Evolutionary conservation across 1,140 invertebrate genomes (phyloP), one percentile per base, ranked within the genome.

Genomic region (Parasteatoda tepidariorum): DNA sequence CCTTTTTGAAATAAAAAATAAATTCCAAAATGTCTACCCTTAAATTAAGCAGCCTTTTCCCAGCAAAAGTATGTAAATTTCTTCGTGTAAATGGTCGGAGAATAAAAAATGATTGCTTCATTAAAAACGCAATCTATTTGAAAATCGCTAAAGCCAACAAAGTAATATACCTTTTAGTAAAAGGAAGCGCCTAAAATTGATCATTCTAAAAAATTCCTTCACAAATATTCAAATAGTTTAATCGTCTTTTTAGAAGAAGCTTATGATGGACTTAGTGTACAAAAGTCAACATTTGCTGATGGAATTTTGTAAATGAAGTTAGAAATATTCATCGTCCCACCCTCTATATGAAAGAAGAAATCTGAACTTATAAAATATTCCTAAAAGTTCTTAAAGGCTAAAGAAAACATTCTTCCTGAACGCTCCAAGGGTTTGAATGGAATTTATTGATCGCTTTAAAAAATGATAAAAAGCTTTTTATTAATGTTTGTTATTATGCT

Each of bases 141-240:
- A 62, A 75, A 75, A 75, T 62, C 73, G 55, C 55, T 33, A 62
- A 55, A 62, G 62, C 73, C 62, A 55, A n/a, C 31, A 41, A 75
- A 75, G 62, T 75, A 75, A 75, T 75, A 75, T 62, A 38, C 30
- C 41, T 57, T 75, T 62, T 57, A 73, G 59, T 57, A 66, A 22
- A 31, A 70, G 33, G 73, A 61, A 26, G 55, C 22, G 38, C 62
- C 59, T n/a, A 41, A 75, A 75, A 62, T 62, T 62, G 57, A 13
- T 13, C 55, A n/a, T n/a, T n/a, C n/a, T n/a, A 38, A 48, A 18
- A 75, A 11, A 13, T 54, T 73, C 31, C 33, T 30, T 18, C n/a
- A 33, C 57, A 62, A 75, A 75, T 61, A 75, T 75, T 75, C 73
- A 62, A 75, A 75, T 75, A 62, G 73, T 75, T 75, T 75, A 75